Percentiles rank a stretch among this genome's conserved stretches.
Evolutionary conservation across 2,797 vertebrate genomes (phyloP).

Genomic region (Xenentodon cancila): DNA sequence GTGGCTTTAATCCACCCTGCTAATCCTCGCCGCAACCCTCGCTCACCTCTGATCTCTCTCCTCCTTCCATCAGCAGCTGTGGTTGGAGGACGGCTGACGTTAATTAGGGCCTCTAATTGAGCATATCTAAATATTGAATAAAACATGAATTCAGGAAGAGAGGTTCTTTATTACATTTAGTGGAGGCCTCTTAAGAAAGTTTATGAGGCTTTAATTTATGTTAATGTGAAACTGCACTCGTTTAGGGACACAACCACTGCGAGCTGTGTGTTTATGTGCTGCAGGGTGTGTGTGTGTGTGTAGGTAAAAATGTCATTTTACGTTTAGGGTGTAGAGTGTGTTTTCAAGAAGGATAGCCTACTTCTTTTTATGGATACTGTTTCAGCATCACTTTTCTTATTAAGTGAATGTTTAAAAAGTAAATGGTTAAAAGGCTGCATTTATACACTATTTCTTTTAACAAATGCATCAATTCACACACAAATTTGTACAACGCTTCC

Average conservation of each 20-base stretch:
- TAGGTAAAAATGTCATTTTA: neutral
- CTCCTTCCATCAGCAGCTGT: conserved; percentile 25
- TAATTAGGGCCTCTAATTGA: conserved; percentile 75
- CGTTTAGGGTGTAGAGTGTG: neutral
- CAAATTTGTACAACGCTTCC: too few relatives aligned
- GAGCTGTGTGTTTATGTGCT: conserved; percentile 27
- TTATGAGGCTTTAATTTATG: conserved; percentile 72
- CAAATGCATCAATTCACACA: too few relatives aligned
- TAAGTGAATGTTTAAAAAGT: neutral
- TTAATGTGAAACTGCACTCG: conserved; percentile 53
- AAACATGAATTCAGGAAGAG: conserved; percentile 68
- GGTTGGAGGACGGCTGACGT: conserved; percentile 45
- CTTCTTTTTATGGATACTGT: neutral
- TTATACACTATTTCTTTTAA: too few relatives aligned
- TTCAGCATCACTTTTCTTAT: conserved; percentile 1
- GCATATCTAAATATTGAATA: conserved; percentile 72
- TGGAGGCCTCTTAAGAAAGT: conserved; percentile 66
- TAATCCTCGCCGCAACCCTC: neutral
- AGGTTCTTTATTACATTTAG: conserved; percentile 55
- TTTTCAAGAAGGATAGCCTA: conserved; percentile 17
- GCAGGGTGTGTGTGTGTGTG: conserved; percentile 19
- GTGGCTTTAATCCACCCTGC: neutral
- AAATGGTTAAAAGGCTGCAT: too few relatives aligned
- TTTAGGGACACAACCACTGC: conserved; percentile 38
- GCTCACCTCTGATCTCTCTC: conserved; percentile 6